These are phyloP conservation scores for Conomelus anceps DNA, from an alignment of 2,888 invertebrate genomes.

Conservation along the genomic window DNA sequence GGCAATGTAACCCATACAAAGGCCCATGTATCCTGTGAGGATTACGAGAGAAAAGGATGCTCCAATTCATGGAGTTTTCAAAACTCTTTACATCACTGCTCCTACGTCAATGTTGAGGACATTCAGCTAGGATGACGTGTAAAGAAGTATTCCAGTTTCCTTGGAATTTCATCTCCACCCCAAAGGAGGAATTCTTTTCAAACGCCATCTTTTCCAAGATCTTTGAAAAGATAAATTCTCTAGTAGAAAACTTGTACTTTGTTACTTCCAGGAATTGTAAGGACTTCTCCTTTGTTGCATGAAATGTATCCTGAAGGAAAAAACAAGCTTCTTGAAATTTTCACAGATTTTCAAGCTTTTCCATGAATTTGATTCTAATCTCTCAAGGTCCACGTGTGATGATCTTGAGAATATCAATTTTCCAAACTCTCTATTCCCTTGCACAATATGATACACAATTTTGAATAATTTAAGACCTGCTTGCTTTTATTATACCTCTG, in stretches of 20 bases:
- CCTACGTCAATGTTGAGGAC: neutral
- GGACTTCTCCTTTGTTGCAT: no score
- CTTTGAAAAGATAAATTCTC: neutral
- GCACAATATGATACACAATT: no score
- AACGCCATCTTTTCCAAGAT: neutral
- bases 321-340: no score
- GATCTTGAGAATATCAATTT: no score
- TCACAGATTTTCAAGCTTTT: neutral
- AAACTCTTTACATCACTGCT: neutral
- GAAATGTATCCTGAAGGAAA: no score
- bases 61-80: neutral
- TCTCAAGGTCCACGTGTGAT: no score
- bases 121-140: neutral
- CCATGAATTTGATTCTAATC: no score
- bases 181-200: neutral
- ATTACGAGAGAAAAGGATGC: neutral
- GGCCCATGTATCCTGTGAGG: neutral
- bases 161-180: neutral
- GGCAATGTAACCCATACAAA: neutral
- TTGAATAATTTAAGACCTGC: no score
- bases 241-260: neutral
- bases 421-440: no score
- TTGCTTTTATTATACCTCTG: no score
- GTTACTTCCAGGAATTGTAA: neutral
- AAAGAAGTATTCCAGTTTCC: neutral